Base-by-base conservation (phyloP, 2,888 invertebrate genomes). In the Melanostoma scalare region DNA sequence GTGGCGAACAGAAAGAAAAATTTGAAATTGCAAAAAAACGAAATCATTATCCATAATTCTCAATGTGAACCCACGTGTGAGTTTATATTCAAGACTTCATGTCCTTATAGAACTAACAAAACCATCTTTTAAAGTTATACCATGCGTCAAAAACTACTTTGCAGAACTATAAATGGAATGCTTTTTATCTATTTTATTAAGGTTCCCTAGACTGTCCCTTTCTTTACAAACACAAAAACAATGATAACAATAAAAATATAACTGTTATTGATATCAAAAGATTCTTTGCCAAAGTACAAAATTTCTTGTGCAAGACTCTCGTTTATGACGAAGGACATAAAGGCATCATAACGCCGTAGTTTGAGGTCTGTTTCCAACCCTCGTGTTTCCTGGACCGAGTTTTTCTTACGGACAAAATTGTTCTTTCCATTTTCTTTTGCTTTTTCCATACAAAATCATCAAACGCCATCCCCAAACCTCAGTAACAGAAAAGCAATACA, bases 211-310 rank as follows among this genome's bases (percentile, higher is more conserved):
- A 20, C 20, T 20, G 20, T 20, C 20, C 20, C 20, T 30, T 38
- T n/a, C 9, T 9, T 63, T 8, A 55, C 20, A 58, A 40, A 61
- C 38, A 68, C 3, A 60, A 50, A 5, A 33, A 63, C 20, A 20
- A 78, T 58, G 63, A 78, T 79, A 84, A 75, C 75, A 84, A 74
- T 84, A 79, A 84, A 84, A 78, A 69, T 75, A 78, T 71, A 78
- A 60, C 78, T 65, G 67, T 79, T 84, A 84, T 84, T 75, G 78
- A 84, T 79, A 79, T 75, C 65, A 55, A 84, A 74, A 71, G 52
- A 71, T 79, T 79, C 40, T 46, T 79, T 50, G 44, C 61, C 71
- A 52, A 74, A 79, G 74, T 67, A 55, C 58, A 20, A 67, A 75
- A 75, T 67, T 78, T 48, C 65, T 75, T 81, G 73, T 79, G 10